phyloP scores from a whole-genome alignment of 2,888 invertebrate genomes.

The Mesorhabditis belari region DNA sequence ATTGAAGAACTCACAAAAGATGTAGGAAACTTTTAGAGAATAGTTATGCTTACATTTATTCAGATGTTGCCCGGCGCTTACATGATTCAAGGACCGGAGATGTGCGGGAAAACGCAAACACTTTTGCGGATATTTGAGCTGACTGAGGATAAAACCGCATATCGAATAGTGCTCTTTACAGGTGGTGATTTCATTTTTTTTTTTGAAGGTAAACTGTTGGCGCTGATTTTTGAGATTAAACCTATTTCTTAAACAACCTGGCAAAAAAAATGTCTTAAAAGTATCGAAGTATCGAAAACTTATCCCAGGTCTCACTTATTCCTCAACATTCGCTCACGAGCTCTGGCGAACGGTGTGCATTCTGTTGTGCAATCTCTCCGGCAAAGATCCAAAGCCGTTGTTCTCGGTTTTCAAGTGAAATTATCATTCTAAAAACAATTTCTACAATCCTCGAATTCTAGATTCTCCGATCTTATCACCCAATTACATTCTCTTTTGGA shows the following conservation, averaged over 20 bases:
- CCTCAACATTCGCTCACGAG: constrained; percentile 47
- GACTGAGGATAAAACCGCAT: not conserved
- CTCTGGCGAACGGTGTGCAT: constrained; percentile 27
- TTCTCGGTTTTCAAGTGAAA: not conserved
- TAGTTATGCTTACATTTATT: not conserved
- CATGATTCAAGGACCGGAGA: constrained; percentile 16
- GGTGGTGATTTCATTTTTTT: too few relatives aligned
- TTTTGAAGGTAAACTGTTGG: too few relatives aligned
- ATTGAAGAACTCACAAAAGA: not conserved
- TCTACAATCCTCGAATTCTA: not conserved
- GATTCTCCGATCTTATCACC: constrained; percentile 4
- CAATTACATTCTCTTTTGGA: constrained; percentile 4
- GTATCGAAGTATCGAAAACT: constrained; percentile 14
- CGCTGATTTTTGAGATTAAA: too few relatives aligned
- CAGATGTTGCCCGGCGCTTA: constrained; percentile 10
- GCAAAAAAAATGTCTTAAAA: constrained; percentile 17
- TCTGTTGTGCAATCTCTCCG: constrained; percentile 13
- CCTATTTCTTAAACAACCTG: too few relatives aligned
- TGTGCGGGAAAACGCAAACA: constrained; percentile 22
- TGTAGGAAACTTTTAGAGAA: constrained; percentile 3
- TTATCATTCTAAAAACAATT: not conserved
- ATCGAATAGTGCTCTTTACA: not conserved
- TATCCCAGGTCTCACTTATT: constrained; percentile 25
- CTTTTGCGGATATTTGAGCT: constrained; percentile 17
- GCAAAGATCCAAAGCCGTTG: constrained; percentile 10